phyloP scores from a whole-genome alignment of 2,797 vertebrate genomes.

The Enteromius trimaculatus region DNA sequence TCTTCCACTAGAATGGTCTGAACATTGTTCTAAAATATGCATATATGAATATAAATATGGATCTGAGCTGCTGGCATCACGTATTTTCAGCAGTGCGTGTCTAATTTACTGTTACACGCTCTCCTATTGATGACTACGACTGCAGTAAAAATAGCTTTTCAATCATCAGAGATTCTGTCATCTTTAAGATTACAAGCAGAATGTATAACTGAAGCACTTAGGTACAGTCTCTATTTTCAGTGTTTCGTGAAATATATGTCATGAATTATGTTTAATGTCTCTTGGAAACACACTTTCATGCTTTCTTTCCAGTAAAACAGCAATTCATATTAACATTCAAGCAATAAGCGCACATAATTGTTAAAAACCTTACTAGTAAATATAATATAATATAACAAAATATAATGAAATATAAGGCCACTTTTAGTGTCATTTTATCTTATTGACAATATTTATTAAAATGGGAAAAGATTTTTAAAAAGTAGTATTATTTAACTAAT shows the following conservation, averaged over 20 bases:
- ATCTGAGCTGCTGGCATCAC: not conserved
- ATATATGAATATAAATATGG: not conserved
- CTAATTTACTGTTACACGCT: not conserved
- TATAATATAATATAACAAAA: not conserved
- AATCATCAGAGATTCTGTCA: not conserved
- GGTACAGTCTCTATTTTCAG: not conserved
- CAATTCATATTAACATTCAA: no score
- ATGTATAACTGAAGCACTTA: not conserved
- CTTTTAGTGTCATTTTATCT: not conserved
- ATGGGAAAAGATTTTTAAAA: no score
- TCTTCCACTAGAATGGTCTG: no score
- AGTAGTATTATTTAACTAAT: no score
- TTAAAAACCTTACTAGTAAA: not conserved
- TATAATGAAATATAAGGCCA: no score
- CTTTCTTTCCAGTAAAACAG: not conserved
- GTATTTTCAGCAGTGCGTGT: not conserved
- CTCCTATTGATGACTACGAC: not conserved
- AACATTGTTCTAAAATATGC: not conserved
- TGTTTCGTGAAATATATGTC: not conserved
- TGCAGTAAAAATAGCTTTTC: not conserved
- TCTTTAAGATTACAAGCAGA: not conserved
- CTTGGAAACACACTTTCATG: not conserved
- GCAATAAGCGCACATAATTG: not conserved
- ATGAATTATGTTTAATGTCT: not conserved
- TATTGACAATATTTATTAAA: not conserved